Evolutionary conservation across 2,113 vertebrate genomes (phyloP), one percentile per base, ranked within the genome.

Genomic region (Hiodon alosoides): DNA sequence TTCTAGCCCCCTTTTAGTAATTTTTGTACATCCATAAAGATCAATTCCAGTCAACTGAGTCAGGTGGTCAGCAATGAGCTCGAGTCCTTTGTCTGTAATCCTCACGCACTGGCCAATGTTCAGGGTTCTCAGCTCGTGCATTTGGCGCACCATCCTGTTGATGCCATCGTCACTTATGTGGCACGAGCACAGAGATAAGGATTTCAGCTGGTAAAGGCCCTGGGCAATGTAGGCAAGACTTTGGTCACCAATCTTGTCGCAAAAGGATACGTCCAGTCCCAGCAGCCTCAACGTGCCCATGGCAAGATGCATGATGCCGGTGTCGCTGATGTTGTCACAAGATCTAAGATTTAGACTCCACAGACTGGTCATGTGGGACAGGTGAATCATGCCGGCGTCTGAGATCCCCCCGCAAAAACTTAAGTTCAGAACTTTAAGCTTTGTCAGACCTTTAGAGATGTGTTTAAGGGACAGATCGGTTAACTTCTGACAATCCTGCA

Each of bases 401-500:
- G 96, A 98, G 82, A 99, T 98, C 65, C 97, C 96, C 1, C 97
- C 97, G 3, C 97, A 98, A 87, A 98, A 99, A 85, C 97, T 98
- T 84, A 98, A 94, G 90, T 98, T 99, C 79, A 98, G 95, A 73
- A 97, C 93, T 79, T 94, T 87, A 64, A 99, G 94, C 73, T 94
- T 93, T 78, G 92, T 89, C 64, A 99, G 91, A 60, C 97, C 97
- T 17, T 96, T 94, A 17, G 97, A 93, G 82, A 98, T 94, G 80
- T 99, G 96, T 85, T 98, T 98, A 68, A 99, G 94, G 0, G 97
- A 96, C 46, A 98, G 90, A 79, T 98, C 97, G 0, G 96, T 98
- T 79, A 98, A 92, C 87, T 97, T 97, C 91, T 98, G 97, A 86
- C 97, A 99, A 91, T 99, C 97, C 93, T 99, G 97, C 83, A 99